These are phyloP conservation scores for Cosmia trapezina DNA, from an alignment of 2,888 invertebrate genomes.

Conservation along the genomic window DNA sequence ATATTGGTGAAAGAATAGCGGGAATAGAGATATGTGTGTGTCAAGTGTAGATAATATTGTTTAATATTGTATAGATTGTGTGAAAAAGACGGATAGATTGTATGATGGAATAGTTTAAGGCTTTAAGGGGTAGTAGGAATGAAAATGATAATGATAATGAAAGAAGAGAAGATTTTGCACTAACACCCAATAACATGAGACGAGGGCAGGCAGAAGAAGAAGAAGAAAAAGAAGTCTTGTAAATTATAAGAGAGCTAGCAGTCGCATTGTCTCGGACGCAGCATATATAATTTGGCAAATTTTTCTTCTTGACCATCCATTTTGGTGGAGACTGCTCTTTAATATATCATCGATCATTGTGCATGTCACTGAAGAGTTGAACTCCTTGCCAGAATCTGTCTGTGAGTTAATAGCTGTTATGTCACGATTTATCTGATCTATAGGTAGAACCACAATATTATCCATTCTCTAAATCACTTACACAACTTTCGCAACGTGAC, in stretches of 20 bases:
- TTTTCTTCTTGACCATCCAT: not conserved
- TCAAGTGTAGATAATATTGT: not conserved
- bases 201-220: not conserved
- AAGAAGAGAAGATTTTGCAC: not conserved
- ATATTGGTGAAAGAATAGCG: slow-evolving; percentile 24
- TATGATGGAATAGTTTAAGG: not conserved
- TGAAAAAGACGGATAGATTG: not conserved
- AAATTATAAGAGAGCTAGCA: not conserved
- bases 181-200: not conserved
- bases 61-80: too few relatives aligned
- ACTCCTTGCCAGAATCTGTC: not conserved
- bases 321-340: not conserved
- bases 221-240: not conserved
- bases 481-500: slow-evolving; percentile 42
- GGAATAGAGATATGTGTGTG: not conserved
- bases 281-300: not conserved
- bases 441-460: not conserved
- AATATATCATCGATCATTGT: not conserved
- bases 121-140: too few relatives aligned
- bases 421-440: slow-evolving; percentile 4
- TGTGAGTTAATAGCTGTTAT: not conserved
- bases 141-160: not conserved
- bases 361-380: not conserved
- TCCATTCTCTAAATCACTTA: slow-evolving; percentile 38
- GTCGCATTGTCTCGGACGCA: not conserved